Evolutionary conservation across 2,113 vertebrate genomes (phyloP).

Genomic region (Paracanthobrama guichenoti): DNA sequence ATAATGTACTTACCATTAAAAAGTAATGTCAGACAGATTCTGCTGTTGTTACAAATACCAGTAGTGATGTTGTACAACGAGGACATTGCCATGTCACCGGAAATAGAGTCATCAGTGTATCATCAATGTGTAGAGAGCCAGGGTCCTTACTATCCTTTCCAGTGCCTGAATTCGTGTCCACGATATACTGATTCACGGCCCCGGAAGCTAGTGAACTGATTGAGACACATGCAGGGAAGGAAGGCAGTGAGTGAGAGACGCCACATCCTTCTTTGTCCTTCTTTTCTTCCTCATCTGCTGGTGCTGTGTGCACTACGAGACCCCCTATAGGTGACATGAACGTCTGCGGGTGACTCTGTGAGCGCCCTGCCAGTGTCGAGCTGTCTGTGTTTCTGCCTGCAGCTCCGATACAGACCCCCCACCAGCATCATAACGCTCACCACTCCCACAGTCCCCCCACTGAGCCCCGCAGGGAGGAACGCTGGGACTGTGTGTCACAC

Average conservation of each 20-base stretch:
- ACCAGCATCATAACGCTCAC: constrained; percentile 22
- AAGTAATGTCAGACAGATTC: too few relatives aligned
- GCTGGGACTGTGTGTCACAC: constrained; percentile 48
- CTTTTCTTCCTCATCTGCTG: background rate
- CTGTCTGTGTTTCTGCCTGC: constrained; percentile 43
- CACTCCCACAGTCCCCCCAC: constrained; percentile 17
- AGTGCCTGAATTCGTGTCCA: too few relatives aligned
- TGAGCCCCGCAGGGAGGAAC: constrained; percentile 1
- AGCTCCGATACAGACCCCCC: constrained; percentile 34
- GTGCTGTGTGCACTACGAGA: background rate
- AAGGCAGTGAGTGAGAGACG: background rate
- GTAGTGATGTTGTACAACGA: too few relatives aligned
- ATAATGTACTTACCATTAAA: too few relatives aligned
- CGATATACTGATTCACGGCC: too few relatives aligned
- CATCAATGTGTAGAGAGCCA: background rate
- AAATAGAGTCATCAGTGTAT: too few relatives aligned
- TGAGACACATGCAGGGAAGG: too few relatives aligned
- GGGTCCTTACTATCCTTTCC: too few relatives aligned
- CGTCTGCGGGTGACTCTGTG: constrained; percentile 31
- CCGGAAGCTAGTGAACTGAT: too few relatives aligned
- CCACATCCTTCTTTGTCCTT: background rate
- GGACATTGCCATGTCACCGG: too few relatives aligned
- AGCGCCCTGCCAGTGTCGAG: constrained; percentile 1
- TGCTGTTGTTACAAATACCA: too few relatives aligned
- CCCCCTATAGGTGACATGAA: background rate